Base-by-base conservation (phyloP, 2,113 vertebrate genomes). In the Spermophilus dauricus region DNA sequence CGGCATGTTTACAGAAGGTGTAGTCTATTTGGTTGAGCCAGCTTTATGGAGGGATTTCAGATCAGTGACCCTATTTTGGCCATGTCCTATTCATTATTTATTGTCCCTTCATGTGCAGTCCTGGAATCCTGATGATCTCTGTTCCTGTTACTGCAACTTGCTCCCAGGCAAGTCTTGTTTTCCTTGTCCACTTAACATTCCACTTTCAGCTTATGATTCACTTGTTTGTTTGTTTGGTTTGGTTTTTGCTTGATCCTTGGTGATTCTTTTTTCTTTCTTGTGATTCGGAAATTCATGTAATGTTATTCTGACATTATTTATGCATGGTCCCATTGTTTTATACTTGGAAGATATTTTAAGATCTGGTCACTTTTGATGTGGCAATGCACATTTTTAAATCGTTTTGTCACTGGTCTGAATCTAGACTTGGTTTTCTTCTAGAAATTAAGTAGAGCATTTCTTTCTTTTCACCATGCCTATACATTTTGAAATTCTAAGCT, bases 401-500 rank as follows among this genome's bases (percentile, higher is more conserved):
- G 17, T 70, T n/a, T 70, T 34, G 45, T 73, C 65, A 53, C 87
- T 67, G 58, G 20, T 86, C 26, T 70, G 39, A 51, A 72, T 63
- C 22, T 93, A 89, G 16, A 14, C 10, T 78, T 97, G 69, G 30
- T 26, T 89, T 97, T 86, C 78, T n/a, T 83, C 73, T 69, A 61
- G 76, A 91, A 42, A 82, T 77, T 48, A 63, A 82, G 67, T 61
- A 39, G 42, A 73, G 53, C 1, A 48, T 17, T 70, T 81, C 39
- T 80, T 94, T 87, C 4, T 94, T 6, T 77, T 91, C 16, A 45
- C 20, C 42, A 0, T 53, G 48, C 22, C 8, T 69, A 18, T 69
- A 58, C 48, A n/a, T 37, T 58, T 82, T 73, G 51, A 9, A 63
- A 86, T 69, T 70, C 78, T 77, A 69, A 58, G 8, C 14, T 73